Percentiles rank a stretch among this genome's conserved stretches.
These are phyloP conservation scores for Calliphora vicina DNA, from an alignment of 1,140 invertebrate genomes.

Conservation along the genomic window DNA sequence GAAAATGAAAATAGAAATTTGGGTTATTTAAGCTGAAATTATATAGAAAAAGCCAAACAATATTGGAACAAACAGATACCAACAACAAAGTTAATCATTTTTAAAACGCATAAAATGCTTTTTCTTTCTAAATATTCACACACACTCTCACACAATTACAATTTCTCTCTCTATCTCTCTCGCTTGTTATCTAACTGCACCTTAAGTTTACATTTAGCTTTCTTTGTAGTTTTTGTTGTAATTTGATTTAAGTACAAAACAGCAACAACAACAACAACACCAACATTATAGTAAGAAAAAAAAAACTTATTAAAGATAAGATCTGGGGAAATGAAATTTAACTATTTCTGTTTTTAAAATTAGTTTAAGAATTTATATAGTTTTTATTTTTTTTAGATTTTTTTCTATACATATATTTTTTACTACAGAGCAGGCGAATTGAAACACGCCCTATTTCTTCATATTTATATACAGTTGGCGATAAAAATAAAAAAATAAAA, in stretches of 20 bases:
- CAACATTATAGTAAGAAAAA: no score
- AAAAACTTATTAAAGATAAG: not conserved
- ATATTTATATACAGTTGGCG: not conserved
- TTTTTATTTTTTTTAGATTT: not conserved
- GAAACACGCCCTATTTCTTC: not conserved
- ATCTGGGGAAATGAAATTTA: constrained; percentile 1
- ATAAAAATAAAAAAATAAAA: not conserved
- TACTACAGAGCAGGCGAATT: not conserved
- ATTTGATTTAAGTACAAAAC: not conserved
- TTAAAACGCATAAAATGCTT: not conserved
- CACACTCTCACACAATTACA: not conserved
- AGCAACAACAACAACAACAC: no score
- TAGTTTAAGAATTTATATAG: not conserved
- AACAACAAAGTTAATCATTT: not conserved
- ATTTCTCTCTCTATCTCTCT: no score
- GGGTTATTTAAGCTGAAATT: not conserved
- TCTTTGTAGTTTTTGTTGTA: no score
- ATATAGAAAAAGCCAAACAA: not conserved
- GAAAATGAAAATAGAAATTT: not conserved
- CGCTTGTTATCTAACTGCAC: not conserved
- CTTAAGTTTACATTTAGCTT: not conserved
- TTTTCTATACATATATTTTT: not conserved
- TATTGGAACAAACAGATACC: no score
- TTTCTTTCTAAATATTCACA: not conserved
- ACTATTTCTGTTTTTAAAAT: not conserved